Conservation (phyloP, 2,797 vertebrate genomes). For the Typhlichthys subterraneus region DNA sequence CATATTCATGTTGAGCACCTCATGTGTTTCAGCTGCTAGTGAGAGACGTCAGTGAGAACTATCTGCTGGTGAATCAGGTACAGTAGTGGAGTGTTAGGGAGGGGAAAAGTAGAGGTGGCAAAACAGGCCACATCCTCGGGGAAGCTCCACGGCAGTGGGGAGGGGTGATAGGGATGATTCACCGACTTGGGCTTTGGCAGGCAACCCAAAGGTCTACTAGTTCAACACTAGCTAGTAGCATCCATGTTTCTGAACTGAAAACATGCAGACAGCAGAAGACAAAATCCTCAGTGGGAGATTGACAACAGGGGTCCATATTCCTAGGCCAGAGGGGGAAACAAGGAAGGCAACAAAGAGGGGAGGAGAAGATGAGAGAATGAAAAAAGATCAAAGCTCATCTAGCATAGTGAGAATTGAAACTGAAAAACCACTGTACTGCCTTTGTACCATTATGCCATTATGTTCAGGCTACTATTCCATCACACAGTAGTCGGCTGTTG, state of each 20-base stretch:
- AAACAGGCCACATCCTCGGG: background rate
- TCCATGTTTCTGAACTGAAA: too few species aligned
- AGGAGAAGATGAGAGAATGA: slow-evolving; percentile 31
- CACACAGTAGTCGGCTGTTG: slow-evolving; percentile 46
- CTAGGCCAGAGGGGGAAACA: slow-evolving; percentile 15
- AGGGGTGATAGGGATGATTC: too few species aligned
- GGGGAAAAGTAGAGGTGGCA: slow-evolving; percentile 21
- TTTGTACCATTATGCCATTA: slow-evolving; percentile 55
- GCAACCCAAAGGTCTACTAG: too few species aligned
- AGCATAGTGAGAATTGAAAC: slow-evolving; percentile 54
- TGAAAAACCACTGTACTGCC: slow-evolving; percentile 47
- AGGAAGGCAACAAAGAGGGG: background rate
- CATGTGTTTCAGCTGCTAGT: too few species aligned
- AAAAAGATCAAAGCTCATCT: slow-evolving; percentile 64
- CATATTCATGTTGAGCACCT: too few species aligned
- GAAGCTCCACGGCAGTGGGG: too few species aligned
- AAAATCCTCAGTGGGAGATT: background rate
- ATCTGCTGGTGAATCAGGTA: slow-evolving; percentile 10
- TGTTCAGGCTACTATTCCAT: slow-evolving; percentile 41
- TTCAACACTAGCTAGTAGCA: too few species aligned
- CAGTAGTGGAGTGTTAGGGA: background rate
- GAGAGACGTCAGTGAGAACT: slow-evolving; percentile 1
- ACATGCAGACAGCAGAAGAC: too few species aligned
- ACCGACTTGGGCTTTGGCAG: too few species aligned
- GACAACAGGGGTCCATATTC: slow-evolving; percentile 33